phyloP scores from a whole-genome alignment of 37 sponge, comb jelly and placozoan species.

The Tethya wilhelma region DNA sequence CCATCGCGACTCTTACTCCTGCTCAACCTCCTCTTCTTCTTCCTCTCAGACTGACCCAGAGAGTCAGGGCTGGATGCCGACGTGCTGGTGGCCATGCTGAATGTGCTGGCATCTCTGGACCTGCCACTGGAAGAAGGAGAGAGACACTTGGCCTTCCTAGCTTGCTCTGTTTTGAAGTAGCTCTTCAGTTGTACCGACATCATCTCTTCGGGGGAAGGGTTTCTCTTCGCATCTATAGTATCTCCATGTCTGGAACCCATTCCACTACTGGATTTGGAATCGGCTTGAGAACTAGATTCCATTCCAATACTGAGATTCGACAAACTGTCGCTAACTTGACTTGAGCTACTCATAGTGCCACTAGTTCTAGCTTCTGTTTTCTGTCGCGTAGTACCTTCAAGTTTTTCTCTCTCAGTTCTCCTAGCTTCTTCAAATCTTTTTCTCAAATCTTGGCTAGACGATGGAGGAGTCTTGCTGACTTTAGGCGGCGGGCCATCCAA shows the following conservation, averaged over 20 bases:
- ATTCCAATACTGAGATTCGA: too few relatives aligned
- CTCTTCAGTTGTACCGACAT: slow-evolving; percentile 21
- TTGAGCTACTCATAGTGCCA: neutral
- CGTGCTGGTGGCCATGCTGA: neutral
- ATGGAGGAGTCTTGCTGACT: neutral
- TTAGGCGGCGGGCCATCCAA: slow-evolving; percentile 44
- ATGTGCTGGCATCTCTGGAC: neutral
- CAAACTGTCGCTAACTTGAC: neutral
- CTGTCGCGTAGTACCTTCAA: neutral
- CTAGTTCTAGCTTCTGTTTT: neutral
- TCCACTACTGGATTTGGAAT: too few relatives aligned
- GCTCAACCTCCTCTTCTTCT: too few relatives aligned
- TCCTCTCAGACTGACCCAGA: too few relatives aligned
- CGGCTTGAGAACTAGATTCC: too few relatives aligned
- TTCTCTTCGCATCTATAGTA: neutral
- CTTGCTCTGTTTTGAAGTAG: slow-evolving; percentile 18
- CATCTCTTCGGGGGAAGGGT: neutral
- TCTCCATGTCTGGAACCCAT: neutral
- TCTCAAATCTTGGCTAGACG: slow-evolving; percentile 8
- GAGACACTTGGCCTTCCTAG: neutral
- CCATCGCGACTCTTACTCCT: neutral
- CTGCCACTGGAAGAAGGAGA: neutral
- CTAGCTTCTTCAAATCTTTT: too few relatives aligned
- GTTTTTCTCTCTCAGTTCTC: neutral
- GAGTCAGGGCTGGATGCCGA: too few relatives aligned